Evolutionary conservation across 2,113 vertebrate species (phyloP).

Genomic region (Erythrocercus mccallii): DNA sequence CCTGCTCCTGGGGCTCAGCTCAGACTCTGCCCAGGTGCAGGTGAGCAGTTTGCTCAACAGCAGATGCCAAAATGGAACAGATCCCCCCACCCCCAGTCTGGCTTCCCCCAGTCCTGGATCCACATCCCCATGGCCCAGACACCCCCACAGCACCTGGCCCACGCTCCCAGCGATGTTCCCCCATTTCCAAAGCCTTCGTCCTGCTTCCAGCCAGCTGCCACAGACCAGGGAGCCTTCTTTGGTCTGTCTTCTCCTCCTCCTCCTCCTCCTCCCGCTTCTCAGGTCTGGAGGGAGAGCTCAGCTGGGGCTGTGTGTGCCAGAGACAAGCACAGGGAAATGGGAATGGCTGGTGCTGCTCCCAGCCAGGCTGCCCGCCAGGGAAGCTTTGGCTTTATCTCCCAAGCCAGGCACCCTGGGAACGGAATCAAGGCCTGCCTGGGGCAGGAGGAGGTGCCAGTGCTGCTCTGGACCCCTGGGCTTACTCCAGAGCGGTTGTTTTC

Average conservation of each 20-base stretch:
- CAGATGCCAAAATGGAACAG: neutral
- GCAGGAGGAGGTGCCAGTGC: neutral
- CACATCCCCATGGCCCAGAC: fast-evolving
- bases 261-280: neutral
- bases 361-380: neutral
- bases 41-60: neutral
- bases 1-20: neutral
- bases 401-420: neutral
- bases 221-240: neutral
- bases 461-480: neutral
- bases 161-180: neutral
- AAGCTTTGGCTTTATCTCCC: neutral
- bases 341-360: neutral
- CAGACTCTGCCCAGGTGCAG: too few species aligned
- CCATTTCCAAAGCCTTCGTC: neutral
- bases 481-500: constrained; percentile 39
- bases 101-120: neutral
- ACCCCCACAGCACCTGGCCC: neutral
- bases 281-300: neutral
- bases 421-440: neutral
- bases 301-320: neutral
- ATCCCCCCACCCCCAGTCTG: neutral
- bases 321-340: neutral
- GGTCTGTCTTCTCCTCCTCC: neutral
- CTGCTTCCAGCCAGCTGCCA: neutral